Evolutionary conservation across 2,113 vertebrate genomes (phyloP).

Genomic region (Dicentrarchus labrax): DNA sequence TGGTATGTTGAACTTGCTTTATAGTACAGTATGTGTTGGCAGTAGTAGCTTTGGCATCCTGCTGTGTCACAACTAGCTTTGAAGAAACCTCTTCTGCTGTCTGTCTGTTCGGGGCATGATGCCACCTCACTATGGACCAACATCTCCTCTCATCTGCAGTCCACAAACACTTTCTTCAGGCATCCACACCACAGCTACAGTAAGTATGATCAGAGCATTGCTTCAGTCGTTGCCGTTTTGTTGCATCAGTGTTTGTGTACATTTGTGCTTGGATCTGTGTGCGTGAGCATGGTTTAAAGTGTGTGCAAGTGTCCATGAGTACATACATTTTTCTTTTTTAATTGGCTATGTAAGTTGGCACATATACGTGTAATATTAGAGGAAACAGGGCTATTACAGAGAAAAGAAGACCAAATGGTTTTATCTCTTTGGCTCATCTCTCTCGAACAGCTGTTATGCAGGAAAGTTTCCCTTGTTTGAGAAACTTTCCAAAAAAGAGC

Average conservation of each 20-base stretch:
- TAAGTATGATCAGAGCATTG: slow-evolving; percentile 61
- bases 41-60: not conserved
- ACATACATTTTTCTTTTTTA: not conserved
- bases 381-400: not conserved
- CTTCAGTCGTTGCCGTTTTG: slow-evolving; percentile 70
- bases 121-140: slow-evolving; percentile 30
- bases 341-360: not conserved
- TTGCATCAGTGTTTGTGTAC: slow-evolving; percentile 64
- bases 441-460: not conserved
- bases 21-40: too few species aligned
- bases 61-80: slow-evolving; percentile 29
- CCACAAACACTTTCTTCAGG: slow-evolving; percentile 49
- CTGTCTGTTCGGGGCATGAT: slow-evolving; percentile 19
- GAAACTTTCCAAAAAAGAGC: not conserved
- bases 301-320: not conserved
- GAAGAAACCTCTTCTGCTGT: slow-evolving; percentile 33
- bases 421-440: not conserved
- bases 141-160: slow-evolving; percentile 59
- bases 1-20: too few species aligned
- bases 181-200: slow-evolving; percentile 30
- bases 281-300: not conserved
- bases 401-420: not conserved
- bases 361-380: not conserved
- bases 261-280: slow-evolving; percentile 5
- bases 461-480: not conserved